Evolutionary conservation across 2,888 invertebrate genomes (phyloP).

Genomic region (Gastracanthus pulcherrimus): DNA sequence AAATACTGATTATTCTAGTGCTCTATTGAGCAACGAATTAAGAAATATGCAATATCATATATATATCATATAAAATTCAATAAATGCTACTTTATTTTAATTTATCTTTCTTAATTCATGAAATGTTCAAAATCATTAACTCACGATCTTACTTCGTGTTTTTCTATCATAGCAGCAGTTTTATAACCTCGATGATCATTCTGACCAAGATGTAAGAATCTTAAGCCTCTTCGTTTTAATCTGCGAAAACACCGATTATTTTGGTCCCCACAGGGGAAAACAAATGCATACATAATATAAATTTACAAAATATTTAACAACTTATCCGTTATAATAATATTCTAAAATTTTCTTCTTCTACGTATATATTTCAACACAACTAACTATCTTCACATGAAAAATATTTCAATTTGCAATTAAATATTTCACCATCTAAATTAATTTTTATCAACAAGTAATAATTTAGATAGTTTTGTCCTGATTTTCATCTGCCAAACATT

Average conservation of each 20-base stretch:
- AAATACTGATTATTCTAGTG: neutral
- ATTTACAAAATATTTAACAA: neutral
- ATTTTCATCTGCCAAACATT: neutral
- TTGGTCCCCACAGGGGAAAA: neutral
- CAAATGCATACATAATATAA: neutral
- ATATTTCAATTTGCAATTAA: neutral
- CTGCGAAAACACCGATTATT: conserved; percentile 17
- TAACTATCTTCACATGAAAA: too few relatives aligned
- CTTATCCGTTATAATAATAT: neutral
- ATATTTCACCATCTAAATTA: neutral
- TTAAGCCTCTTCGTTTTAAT: neutral
- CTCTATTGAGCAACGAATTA: neutral
- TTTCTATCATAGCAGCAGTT: conserved; percentile 11
- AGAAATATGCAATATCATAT: neutral
- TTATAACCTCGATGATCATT: neutral
- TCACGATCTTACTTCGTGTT: conserved; percentile 46
- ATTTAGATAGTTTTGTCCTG: neutral
- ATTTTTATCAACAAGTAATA: neutral
- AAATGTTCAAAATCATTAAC: conserved; percentile 30
- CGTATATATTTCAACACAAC: too few relatives aligned
- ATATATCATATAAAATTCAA: neutral
- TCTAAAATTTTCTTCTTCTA: neutral
- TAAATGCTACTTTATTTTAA: neutral
- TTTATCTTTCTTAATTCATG: conserved; percentile 2
- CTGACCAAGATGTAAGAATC: neutral